Evolutionary conservation across 2,888 invertebrate species (phyloP), one percentile per base, ranked within the genome.

Genomic region (Lapara coniferarum): DNA sequence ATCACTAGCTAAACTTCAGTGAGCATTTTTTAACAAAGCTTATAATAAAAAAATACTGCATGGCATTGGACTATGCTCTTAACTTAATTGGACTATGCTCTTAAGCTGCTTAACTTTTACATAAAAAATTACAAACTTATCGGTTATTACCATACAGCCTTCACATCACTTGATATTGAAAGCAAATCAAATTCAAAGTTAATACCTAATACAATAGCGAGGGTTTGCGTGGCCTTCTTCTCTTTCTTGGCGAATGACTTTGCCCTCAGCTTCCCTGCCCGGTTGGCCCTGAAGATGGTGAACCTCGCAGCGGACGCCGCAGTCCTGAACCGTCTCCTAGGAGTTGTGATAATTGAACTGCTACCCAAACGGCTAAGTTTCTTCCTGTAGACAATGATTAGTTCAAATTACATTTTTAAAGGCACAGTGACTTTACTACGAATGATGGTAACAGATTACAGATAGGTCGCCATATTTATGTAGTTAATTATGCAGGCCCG

Each of bases 161-260:
- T 7, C 37, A 37, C 37, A 12, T 12, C 51, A 10, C 3, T 12
- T 53, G n/a, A 52, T 14, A 7, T 52, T 52, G 14, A 52, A 14
- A 37, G 12, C 0, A 44, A 5, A 10, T 14, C 10, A n/a, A 59
- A 2, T 2, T 30, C 19, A 66, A 52, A 68, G 12, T 13, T 10
- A n/a, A 96, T 92, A 99, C 99, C 99, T 86, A 99, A 95, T 71
- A 99, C 99, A 86, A 99, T 99, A 75, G 99, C 99, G 76, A 99
- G 94, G 0, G 99, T 99, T 94, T 99, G 99, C 30, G 99, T 99
- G 16, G 99, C 99, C 89, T 99, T 99, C 77, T 98, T 96, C 89
- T 99, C 99, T 83, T 98, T 98, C 90, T 97, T 98, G 55, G 98
- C 98, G 44, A 98, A 97, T 19, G 97, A 97, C 87, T 98, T 98